These are phyloP conservation scores for Diplogasteroides magnus DNA, from an alignment of 1,140 invertebrate genomes.

Conservation along the genomic window DNA sequence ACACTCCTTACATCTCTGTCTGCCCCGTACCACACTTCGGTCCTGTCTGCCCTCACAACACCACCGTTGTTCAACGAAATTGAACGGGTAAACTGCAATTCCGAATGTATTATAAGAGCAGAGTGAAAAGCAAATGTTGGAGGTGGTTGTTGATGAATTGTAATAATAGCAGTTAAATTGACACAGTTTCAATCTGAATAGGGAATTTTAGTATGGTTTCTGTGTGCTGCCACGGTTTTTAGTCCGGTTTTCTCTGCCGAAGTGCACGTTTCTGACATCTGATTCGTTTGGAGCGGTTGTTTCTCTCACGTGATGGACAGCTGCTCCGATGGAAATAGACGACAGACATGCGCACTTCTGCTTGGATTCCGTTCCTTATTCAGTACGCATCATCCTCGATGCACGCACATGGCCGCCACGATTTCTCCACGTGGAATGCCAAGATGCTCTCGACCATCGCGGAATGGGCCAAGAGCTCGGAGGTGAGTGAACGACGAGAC, in stretches of 20 bases:
- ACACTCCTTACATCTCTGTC: background rate
- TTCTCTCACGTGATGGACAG: too few relatives aligned
- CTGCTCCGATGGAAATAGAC: too few relatives aligned
- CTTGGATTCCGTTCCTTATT: background rate
- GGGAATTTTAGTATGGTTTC: background rate
- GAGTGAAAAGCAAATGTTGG: too few relatives aligned
- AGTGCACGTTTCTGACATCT: too few relatives aligned
- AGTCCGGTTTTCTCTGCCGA: too few relatives aligned
- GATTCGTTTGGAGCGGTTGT: too few relatives aligned
- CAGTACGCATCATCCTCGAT: conserved; percentile 39
- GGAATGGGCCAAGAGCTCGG: conserved; percentile 51
- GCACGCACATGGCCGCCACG: conserved; percentile 40
- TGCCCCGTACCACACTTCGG: background rate
- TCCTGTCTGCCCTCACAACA: background rate
- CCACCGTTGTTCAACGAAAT: background rate
- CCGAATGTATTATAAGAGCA: too few relatives aligned
- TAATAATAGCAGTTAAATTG: too few relatives aligned
- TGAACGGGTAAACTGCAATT: too few relatives aligned
- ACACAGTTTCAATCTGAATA: too few relatives aligned
- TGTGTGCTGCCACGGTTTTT: background rate
- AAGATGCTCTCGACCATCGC: conserved; percentile 49
- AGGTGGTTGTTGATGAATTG: too few relatives aligned
- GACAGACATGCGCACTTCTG: background rate
- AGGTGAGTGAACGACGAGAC: conserved; percentile 11
- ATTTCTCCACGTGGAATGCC: conserved; percentile 52